Percentiles rank a stretch among this genome's conserved stretches.
Evolutionary conservation across 2,797 vertebrate species (phyloP).

Genomic region (Synanceia verrucosa): DNA sequence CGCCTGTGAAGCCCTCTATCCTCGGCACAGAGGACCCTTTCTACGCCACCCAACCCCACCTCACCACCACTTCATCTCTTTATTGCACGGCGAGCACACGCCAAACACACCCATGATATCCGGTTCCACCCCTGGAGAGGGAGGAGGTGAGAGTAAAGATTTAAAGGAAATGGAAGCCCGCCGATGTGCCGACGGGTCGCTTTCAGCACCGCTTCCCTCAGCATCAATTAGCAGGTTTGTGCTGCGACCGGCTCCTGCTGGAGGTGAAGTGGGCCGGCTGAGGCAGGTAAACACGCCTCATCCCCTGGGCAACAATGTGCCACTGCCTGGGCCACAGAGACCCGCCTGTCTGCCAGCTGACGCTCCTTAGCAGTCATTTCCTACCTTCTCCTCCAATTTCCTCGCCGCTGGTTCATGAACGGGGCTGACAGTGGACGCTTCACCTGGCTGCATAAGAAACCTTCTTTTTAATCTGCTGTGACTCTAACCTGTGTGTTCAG

Average conservation of each 20-base stretch:
- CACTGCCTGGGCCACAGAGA: slow-evolving; percentile 76
- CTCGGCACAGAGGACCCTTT: slow-evolving; percentile 80
- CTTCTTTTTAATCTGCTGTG: slow-evolving; percentile 58
- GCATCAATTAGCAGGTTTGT: slow-evolving; percentile 84
- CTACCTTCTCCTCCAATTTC: slow-evolving; percentile 86
- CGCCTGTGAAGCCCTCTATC: slow-evolving; percentile 80
- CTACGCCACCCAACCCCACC: slow-evolving; percentile 52
- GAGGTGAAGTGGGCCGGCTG: slow-evolving; percentile 69
- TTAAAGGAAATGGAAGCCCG: slow-evolving; percentile 70
- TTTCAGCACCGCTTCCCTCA: slow-evolving; percentile 74
- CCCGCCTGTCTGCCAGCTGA: slow-evolving; percentile 70
- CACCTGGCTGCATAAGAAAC: slow-evolving; percentile 64
- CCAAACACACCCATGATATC: slow-evolving; percentile 81
- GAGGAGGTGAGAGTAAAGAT: slow-evolving; percentile 51
- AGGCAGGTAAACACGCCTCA: slow-evolving; percentile 75
- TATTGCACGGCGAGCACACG: slow-evolving; percentile 62
- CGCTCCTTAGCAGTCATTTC: slow-evolving; percentile 81
- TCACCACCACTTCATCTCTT: slow-evolving; percentile 74
- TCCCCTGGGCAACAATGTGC: slow-evolving; percentile 75
- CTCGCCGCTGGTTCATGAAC: slow-evolving; percentile 63
- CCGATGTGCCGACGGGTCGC: slow-evolving; percentile 73
- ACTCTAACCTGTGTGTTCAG: slow-evolving; percentile 44
- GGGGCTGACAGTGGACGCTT: slow-evolving; percentile 64
- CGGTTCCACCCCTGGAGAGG: slow-evolving; percentile 64
- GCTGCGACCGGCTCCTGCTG: slow-evolving; percentile 68